Evolutionary conservation across 1,140 invertebrate species (phyloP), one percentile per base, ranked within the genome.

Genomic region (Pogonomyrmex barbatus): DNA sequence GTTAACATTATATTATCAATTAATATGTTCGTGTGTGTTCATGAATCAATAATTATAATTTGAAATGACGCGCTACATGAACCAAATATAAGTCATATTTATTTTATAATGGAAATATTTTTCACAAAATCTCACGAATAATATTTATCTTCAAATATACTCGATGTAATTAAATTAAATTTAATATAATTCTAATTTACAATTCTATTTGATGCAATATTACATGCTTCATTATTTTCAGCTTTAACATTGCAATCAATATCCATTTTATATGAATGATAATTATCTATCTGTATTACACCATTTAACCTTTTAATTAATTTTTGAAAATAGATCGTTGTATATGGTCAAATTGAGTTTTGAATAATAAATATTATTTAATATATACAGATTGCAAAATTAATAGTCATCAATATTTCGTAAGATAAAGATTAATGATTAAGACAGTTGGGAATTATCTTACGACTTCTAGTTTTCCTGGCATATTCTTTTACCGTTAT

Each of bases 401-500:
- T 14, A 14, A 5, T 73, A 58, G 0, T 33, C 60, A 42, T 4
- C 24, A 68, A 1, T 47, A 65, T 14, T 12, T 24, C 0, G 24
- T 45, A 24, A 60, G 17, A 47, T 67, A 56, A 82, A 73, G 50
- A 39, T 78, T 39, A 30, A 83, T 24, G 24, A 24, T 47, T 47
- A 8, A 47, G 12, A 36, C 17, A 83, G 50, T n/a, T 50, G n/a
- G 12, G n/a, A 83, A 36, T 73, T 33, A 17, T 60, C 42, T 86
- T n/a, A 24, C 24, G 71, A 77, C 36, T 86, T 24, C 50, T 71
- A 77, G 56, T 67, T 82, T 82, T 85, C 58, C 33, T 54, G 47
- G 24, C 58, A 42, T 78, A 87, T 73, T 86, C 52, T 52, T 73
- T 77, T 90, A 88, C 86, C 89, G 89, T 90, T 90, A 90, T 14